Evolutionary conservation across 2,113 vertebrate species (phyloP).

Genomic region (Corythoichthys haematopterus): DNA sequence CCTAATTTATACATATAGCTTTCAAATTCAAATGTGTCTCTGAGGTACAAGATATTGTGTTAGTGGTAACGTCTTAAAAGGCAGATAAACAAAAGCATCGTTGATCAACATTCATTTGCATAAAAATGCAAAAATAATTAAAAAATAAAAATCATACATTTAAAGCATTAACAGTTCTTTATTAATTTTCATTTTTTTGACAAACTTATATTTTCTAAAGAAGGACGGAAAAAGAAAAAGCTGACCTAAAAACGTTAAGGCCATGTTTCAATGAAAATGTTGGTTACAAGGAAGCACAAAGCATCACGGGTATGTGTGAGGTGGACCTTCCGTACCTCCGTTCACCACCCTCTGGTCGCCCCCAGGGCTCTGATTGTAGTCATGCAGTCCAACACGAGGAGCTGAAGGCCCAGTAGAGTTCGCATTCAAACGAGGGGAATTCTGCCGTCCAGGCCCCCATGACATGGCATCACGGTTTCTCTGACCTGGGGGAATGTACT

Average conservation of each 20-base stretch:
- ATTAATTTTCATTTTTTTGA: neutral
- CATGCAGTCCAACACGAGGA: constrained; percentile 84
- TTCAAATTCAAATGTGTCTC: too few relatives aligned
- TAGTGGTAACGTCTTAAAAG: too few relatives aligned
- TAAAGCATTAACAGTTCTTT: neutral
- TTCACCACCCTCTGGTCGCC: constrained; percentile 95
- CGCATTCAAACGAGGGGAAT: constrained; percentile 85
- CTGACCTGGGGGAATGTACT: constrained; percentile 95
- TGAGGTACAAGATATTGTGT: too few relatives aligned
- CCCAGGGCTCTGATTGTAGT: constrained; percentile 87
- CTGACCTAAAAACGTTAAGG: neutral
- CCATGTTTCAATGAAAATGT: neutral
- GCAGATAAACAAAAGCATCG: too few relatives aligned
- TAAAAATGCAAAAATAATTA: neutral
- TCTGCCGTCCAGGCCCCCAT: constrained; percentile 91
- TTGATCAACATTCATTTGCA: neutral
- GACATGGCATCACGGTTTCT: constrained; percentile 90
- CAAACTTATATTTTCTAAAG: neutral
- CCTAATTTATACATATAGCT: too few relatives aligned
- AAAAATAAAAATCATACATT: constrained; percentile 1
- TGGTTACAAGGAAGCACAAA: neutral
- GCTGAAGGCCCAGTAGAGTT: constrained; percentile 79
- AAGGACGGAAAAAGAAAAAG: neutral
- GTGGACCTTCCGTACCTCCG: constrained; percentile 78
- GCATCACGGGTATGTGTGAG: neutral